Evolutionary conservation across 2,797 vertebrate genomes (phyloP).

Genomic region (Hirundo rustica): DNA sequence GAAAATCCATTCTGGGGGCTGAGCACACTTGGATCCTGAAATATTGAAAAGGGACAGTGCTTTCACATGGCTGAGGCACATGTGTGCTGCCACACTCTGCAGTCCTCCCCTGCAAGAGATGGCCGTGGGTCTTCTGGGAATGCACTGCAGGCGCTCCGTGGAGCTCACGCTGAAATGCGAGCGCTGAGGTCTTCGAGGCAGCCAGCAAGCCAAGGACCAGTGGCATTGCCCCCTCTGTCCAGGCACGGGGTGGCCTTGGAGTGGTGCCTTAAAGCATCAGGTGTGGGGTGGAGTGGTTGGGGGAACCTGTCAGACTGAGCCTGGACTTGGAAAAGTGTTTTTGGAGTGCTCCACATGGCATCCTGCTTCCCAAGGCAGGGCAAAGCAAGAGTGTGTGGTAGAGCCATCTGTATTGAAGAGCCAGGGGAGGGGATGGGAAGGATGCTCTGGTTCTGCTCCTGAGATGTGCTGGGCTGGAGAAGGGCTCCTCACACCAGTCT

Average conservation of each 20-base stretch:
- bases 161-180: not conserved
- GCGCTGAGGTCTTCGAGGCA: accelerated
- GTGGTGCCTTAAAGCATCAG: not conserved
- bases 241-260: not conserved
- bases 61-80: slow-evolving; percentile 42
- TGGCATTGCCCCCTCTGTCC: not conserved
- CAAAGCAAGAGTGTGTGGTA: not conserved
- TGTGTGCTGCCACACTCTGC: not conserved
- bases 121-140: not conserved
- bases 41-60: slow-evolving; percentile 63
- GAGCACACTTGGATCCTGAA: slow-evolving; percentile 44
- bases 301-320: not conserved
- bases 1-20: slow-evolving; percentile 44
- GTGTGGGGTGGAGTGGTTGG: not conserved
- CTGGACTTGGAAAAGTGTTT: not conserved
- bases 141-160: accelerated
- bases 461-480: not conserved
- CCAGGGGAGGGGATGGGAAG: not conserved
- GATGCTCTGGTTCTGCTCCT: not conserved
- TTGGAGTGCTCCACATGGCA: not conserved
- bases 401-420: not conserved
- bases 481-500: accelerated
- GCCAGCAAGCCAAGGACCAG: not conserved
- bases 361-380: not conserved
- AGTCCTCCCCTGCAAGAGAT: not conserved